Base-by-base conservation (phyloP, 1,140 invertebrate genomes). In the Rhysida immarginata region DNA sequence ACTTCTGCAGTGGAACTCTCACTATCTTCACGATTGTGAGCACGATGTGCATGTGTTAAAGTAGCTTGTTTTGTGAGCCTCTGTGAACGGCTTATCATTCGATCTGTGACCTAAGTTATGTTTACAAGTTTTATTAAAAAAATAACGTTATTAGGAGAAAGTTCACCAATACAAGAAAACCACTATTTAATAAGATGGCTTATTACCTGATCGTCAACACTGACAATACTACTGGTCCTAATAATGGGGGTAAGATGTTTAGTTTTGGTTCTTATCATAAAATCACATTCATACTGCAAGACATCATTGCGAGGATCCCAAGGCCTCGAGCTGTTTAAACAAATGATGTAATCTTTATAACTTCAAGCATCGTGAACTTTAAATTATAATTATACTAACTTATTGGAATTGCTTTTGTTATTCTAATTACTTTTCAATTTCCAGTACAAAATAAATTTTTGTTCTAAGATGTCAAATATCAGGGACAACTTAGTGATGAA, bases 301-400 rank as follows among this genome's bases (percentile, higher is more conserved):
- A 88, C 70, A 71, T 90, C 87, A 63, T 87, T 88, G 55, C 81
- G 74, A 1, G 80, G 77, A 73, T 90, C 85, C 86, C 87, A 90
- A 0, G 85, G 85, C 45, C 85, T 71, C 35, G 65, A 66, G 58
- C 72, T 74, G 44, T 8, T 26, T 21, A 51, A 26, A 11, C 11
- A 58, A 41, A 35, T n/a, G n/a, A n/a, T n/a, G n/a, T n/a, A n/a
- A n/a, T n/a, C n/a, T n/a, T n/a, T n/a, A n/a, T n/a, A n/a, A n/a
- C n/a, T n/a, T n/a, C n/a, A n/a, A n/a, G n/a, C n/a, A n/a, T n/a
- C n/a, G n/a, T n/a, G n/a, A n/a, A n/a, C n/a, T n/a, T n/a, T n/a
- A n/a, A n/a, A n/a, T n/a, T n/a, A n/a, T n/a, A n/a, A n/a, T n/a
- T n/a, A n/a, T n/a, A n/a, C n/a, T n/a, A n/a, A n/a, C n/a, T n/a